phyloP scores from a whole-genome alignment of 2,888 invertebrate species.

The Furcula furcula region DNA sequence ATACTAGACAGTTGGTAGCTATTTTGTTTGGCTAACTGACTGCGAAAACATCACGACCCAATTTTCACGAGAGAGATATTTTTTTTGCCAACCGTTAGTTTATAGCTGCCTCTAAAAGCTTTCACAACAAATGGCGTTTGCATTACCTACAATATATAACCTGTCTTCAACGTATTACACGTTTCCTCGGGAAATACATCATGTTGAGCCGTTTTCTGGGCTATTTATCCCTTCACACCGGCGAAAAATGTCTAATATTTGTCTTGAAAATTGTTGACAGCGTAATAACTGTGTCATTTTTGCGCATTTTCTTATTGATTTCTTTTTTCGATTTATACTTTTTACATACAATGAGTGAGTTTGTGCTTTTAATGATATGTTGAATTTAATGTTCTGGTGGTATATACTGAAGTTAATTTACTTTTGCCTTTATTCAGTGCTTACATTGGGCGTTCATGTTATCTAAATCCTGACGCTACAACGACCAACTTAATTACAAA shows the following conservation, averaged over 20 bases:
- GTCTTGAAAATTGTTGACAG: slow-evolving; percentile 22
- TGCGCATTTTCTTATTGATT: too few species aligned
- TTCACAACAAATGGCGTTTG: slow-evolving; percentile 48
- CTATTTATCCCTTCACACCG: slow-evolving; percentile 52
- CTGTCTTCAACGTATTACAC: slow-evolving; percentile 55
- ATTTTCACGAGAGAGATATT: slow-evolving; percentile 29
- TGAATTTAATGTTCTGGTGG: too few species aligned
- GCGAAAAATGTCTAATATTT: slow-evolving; percentile 52
- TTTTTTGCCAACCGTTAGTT: slow-evolving; percentile 36
- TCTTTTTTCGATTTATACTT: too few species aligned
- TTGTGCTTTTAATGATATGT: too few species aligned
- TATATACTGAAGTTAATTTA: too few species aligned
- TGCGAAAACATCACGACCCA: slow-evolving; percentile 18
- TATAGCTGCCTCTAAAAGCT: slow-evolving; percentile 48
- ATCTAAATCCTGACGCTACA: too few species aligned
- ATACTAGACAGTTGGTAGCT: not conserved
- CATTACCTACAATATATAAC: slow-evolving; percentile 57
- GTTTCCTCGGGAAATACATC: slow-evolving; percentile 60
- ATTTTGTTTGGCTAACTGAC: slow-evolving; percentile 21
- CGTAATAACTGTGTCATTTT: not conserved
- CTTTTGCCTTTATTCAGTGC: too few species aligned
- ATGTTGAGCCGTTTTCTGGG: slow-evolving; percentile 54
- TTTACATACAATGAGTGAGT: too few species aligned
- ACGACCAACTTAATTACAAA: too few species aligned
- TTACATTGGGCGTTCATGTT: too few species aligned